Percentiles rank a stretch among this genome's conserved stretches.
Conservation (phyloP, 2,113 vertebrate species). For the Sebastes fasciatus region DNA sequence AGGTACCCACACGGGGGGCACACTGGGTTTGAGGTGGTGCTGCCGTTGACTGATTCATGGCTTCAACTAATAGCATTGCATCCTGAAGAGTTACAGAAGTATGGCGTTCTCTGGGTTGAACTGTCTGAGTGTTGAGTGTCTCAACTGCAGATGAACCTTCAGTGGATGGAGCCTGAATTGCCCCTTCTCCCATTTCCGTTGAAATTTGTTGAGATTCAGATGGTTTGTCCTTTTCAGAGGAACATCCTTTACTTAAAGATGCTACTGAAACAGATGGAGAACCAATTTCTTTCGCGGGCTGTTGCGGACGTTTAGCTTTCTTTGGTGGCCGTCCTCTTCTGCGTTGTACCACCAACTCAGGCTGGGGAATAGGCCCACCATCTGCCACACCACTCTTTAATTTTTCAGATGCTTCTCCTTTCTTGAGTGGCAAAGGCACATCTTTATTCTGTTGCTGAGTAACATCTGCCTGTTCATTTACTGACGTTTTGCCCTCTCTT, state of each 20-base stretch:
- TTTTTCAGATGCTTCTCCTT: slow-evolving; percentile 2
- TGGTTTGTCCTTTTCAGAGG: not conserved
- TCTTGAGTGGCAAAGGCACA: not conserved
- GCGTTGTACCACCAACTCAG: not conserved
- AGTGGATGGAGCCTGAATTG: not conserved
- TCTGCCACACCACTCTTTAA: not conserved
- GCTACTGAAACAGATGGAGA: not conserved
- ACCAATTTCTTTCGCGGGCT: not conserved
- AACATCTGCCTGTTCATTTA: slow-evolving; percentile 5
- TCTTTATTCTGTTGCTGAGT: not conserved
- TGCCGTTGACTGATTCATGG: slow-evolving; percentile 62
- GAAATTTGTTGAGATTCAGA: slow-evolving; percentile 2
- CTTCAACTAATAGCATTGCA: slow-evolving; percentile 73
- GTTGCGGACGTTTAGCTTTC: slow-evolving; percentile 10
- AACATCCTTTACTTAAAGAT: slow-evolving; percentile 4
- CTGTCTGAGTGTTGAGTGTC: not conserved
- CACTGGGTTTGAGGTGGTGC: not conserved
- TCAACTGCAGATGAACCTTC: slow-evolving; percentile 20
- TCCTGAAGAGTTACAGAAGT: slow-evolving; percentile 67
- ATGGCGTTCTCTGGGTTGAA: slow-evolving; percentile 1
- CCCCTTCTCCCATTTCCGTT: not conserved
- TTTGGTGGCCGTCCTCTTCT: slow-evolving; percentile 52
- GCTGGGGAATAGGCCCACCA: not conserved
- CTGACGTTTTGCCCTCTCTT: not conserved
- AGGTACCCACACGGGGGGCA: not conserved